Base-by-base conservation (phyloP, 2,888 invertebrate species). In the Eremobia ochroleuca region DNA sequence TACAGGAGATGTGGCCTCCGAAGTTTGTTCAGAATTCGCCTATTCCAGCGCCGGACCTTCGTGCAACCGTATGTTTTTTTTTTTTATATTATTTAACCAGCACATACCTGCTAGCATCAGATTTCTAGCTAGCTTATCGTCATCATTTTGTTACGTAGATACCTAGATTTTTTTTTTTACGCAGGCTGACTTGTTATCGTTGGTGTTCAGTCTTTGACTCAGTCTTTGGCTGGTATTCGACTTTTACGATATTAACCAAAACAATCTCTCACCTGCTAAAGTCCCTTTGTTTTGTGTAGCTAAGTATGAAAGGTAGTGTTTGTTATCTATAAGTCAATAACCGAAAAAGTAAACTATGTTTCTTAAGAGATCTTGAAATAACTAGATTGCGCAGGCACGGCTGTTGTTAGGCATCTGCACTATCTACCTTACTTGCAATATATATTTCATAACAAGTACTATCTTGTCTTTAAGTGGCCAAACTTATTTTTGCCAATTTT, bases 21-120 rank as follows among this genome's bases (percentile, higher is more conserved):
- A 95, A 81, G 92, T 97, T 1, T 98, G 98, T 90, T 97, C 97
- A 0, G 97, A 97, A 77, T 97, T 97, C 87, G 97, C 97, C 0
- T 97, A 97, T 87, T 97, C 97, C 37, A 96, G 96, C 71, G 83
- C 91, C 0, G 96, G 97, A 73, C 97, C 97, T 0, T 93, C 96
- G n/a, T 97, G 97, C 77, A 88, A 96, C 73, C 97, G 97, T 97
- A 95, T 95, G 97, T 94, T 25, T 49, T 3, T 64, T 66, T 31
- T 52, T 52, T 15, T 28, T 8, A 9, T n/a, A 31, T 9, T 59
- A 49, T 21, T 21, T 69, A 13, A 40, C n/a, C 3, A 21, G 13
- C 15, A n/a, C 15, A 25, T 21, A 28, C 52, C 52, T 52, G 11
- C 11, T 11, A n/a, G 4, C 4, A 13, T 61, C 40, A 21, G 21